phyloP scores from a whole-genome alignment of 2,113 vertebrate species.

The Erinaceus europaeus region DNA sequence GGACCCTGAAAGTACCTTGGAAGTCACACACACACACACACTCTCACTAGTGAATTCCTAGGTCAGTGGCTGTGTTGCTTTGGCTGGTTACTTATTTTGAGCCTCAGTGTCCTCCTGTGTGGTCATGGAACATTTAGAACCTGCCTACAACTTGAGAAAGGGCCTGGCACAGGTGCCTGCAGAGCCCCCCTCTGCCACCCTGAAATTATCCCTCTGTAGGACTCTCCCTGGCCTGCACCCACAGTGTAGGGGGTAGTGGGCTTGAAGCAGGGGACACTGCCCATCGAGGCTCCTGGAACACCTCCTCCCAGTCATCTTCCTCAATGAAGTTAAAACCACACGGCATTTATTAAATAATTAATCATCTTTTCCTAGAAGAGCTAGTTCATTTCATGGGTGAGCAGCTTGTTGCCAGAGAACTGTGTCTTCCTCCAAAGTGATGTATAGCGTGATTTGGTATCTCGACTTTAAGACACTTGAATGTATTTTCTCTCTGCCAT shows the following conservation, averaged over 20 bases:
- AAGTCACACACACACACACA: neutral
- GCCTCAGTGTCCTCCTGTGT: neutral
- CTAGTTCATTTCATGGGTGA: constrained; percentile 66
- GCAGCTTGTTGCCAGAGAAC: constrained; percentile 37
- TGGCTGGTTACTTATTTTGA: neutral
- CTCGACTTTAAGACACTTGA: constrained; percentile 2
- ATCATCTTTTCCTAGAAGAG: constrained; percentile 52
- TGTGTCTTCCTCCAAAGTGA: constrained; percentile 50
- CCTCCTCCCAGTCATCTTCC: neutral
- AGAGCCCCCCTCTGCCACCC: fast-evolving
- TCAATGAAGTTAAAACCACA: constrained; percentile 25
- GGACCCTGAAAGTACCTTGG: neutral
- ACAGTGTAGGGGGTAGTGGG: fast-evolving
- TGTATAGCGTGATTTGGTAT: constrained; percentile 1
- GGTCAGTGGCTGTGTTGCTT: too few relatives aligned
- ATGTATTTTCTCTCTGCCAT: neutral
- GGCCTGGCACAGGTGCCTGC: neutral
- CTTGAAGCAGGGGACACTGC: neutral
- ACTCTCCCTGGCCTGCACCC: fast-evolving
- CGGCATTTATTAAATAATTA: constrained; percentile 53
- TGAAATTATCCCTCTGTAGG: too few relatives aligned
- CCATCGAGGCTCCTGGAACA: neutral
- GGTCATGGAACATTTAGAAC: neutral
- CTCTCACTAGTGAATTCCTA: too few relatives aligned
- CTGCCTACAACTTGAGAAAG: neutral